Base-by-base conservation (phyloP, 2,113 vertebrate species). In the Penelope pileata region DNA sequence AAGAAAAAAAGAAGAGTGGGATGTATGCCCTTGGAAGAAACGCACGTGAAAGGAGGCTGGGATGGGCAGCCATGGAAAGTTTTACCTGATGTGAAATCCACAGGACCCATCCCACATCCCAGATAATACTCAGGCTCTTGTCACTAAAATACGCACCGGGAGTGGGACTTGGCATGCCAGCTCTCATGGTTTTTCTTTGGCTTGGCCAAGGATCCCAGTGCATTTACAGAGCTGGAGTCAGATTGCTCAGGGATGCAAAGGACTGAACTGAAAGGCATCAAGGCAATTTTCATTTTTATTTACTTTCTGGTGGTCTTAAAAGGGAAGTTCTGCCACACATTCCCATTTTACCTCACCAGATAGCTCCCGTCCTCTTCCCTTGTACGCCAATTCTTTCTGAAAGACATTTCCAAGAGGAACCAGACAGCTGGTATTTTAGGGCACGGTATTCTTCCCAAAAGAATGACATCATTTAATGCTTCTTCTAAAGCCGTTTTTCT, bases 21-120 rank as follows among this genome's bases (percentile, higher is more conserved):
- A 94, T 91, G 64, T 80, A 38, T 96, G 96, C 60, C 96, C 97
- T 98, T 97, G 97, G 97, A 90, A 94, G 86, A 96, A 95, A 92
- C 82, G 63, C 87, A 66, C 53, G n/a, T 62, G 70, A 94, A 94
- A 93, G 88, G 79, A 93, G 81, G 64, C 88, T 91, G 67, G 79
- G 89, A 63, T 3, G n/a, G 93, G 76, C 63, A 88, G 67, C 93
- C 91, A 83, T n/a, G 81, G 32, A 91, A 96, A 97, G 92, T 97
- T 97, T 94, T 89, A 86, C 76, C 92, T 94, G 88, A 45, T 95
- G 56, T 90, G 86, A 96, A 96, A 83, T 78, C 74, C 83, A 77
- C 1, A 2, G 95, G 62, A 51, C 82, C 84, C 58, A 79, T 90
- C 30, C 73, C 34, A 63, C 92, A 94, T 95, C 94, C 22, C 82